Percentiles rank a stretch among this genome's conserved stretches.
Conservation (phyloP, 2,888 invertebrate species). For the Octonoba sinensis region DNA sequence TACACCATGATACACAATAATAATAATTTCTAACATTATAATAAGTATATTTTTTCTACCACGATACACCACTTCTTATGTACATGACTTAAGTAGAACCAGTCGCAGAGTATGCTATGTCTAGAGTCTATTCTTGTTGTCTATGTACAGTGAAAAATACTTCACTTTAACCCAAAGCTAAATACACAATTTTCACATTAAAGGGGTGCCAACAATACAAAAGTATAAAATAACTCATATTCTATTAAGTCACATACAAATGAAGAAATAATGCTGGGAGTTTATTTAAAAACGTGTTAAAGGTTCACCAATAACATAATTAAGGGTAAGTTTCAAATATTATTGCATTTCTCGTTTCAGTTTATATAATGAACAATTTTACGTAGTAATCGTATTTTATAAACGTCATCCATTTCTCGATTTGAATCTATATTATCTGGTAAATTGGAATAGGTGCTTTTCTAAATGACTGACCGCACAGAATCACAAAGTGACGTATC, state of each 20-base stretch:
- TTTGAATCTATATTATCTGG: constrained; percentile 8
- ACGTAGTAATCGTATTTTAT: neutral
- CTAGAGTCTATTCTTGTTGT: constrained; percentile 56
- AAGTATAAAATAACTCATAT: constrained; percentile 59
- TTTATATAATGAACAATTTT: no score
- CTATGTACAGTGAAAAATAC: constrained; percentile 59
- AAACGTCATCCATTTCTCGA: neutral
- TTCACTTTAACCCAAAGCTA: constrained; percentile 25
- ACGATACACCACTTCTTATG: constrained; percentile 44
- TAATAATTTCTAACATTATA: constrained; percentile 20
- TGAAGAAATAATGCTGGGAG: constrained; percentile 16
- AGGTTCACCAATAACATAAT: neutral
- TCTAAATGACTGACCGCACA: constrained; percentile 26
- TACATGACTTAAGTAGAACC: constrained; percentile 40
- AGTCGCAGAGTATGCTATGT: constrained; percentile 27
- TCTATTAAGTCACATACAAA: constrained; percentile 35
- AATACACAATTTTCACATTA: constrained; percentile 31
- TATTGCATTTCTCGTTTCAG: no score
- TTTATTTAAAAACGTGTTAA: neutral
- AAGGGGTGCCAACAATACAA: constrained; percentile 50
- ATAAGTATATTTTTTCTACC: constrained; percentile 38
- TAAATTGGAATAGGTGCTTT: constrained; percentile 20
- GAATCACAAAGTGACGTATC: constrained; percentile 12
- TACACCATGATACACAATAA: constrained; percentile 5
- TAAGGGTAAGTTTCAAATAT: no score